Conservation (phyloP, 2,797 vertebrate species). For the Rhinichthys osculus region DNA sequence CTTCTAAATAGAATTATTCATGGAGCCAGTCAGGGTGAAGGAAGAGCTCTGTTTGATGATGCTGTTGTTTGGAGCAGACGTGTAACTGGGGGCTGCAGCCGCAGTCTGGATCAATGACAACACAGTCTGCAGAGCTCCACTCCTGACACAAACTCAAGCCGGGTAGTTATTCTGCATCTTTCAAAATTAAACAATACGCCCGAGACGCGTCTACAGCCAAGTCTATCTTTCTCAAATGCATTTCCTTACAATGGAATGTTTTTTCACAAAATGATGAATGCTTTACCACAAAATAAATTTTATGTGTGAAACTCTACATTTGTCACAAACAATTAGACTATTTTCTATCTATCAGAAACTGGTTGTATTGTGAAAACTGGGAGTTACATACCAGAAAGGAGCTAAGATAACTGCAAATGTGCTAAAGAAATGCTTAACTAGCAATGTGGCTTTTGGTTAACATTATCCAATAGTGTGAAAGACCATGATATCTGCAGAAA, state of each 20-base stretch:
- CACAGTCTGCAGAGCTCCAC: conserved; percentile 7
- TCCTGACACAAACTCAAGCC: neutral
- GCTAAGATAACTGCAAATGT: neutral
- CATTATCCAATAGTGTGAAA: neutral
- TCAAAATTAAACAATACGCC: neutral
- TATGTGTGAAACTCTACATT: neutral
- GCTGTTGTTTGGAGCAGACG: conserved; percentile 27
- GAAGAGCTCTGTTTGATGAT: conserved; percentile 37
- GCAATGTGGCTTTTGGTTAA: neutral
- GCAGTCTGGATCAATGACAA: conserved; percentile 21
- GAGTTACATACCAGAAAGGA: neutral
- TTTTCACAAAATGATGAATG: neutral
- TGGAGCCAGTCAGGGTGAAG: conserved; percentile 20
- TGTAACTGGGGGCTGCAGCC: neutral
- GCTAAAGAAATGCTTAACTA: neutral
- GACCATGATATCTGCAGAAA: neutral
- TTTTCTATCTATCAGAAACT: neutral
- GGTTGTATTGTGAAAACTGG: neutral
- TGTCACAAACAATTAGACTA: neutral
- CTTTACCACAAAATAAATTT: neutral
- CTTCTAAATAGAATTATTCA: conserved; percentile 52
- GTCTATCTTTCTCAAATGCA: neutral
- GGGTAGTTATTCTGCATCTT: neutral
- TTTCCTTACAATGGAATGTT: neutral
- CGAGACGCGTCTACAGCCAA: neutral